phyloP scores from a whole-genome alignment of 2,113 vertebrate species.

The Dicentrarchus labrax region DNA sequence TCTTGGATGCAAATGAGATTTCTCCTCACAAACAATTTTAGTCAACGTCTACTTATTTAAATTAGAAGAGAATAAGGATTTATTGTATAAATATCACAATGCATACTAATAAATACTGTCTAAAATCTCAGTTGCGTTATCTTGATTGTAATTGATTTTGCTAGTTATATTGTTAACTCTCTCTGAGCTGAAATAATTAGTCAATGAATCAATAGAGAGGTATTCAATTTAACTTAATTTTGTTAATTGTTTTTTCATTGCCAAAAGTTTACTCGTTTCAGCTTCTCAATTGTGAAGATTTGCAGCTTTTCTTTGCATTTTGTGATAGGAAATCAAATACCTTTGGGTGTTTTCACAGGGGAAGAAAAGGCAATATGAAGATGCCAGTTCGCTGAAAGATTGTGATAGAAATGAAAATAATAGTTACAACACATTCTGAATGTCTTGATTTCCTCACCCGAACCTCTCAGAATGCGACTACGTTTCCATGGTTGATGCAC shows the following conservation, averaged over 20 bases:
- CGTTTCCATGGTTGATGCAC: background rate
- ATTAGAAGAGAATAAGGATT: background rate
- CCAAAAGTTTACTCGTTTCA: background rate
- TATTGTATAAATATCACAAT: background rate
- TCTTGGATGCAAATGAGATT: background rate
- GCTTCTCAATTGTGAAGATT: background rate
- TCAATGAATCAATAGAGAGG: too few relatives aligned
- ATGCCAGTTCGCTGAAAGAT: background rate
- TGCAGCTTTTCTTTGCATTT: background rate
- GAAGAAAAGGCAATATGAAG: background rate
- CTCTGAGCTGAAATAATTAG: background rate
- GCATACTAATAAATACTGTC: background rate
- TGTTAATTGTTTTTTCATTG: too few relatives aligned
- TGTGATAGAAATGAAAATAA: background rate
- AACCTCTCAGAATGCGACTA: background rate
- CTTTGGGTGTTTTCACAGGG: background rate
- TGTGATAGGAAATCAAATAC: too few relatives aligned
- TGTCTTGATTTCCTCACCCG: background rate
- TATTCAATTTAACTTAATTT: too few relatives aligned
- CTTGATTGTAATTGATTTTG: background rate
- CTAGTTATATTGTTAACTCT: too few relatives aligned
- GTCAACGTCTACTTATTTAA: too few relatives aligned
- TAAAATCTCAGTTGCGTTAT: background rate
- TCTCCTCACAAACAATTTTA: background rate
- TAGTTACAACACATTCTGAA: background rate